Evolutionary conservation across 2,888 invertebrate genomes (phyloP).

Genomic region (Perizoma flavofasciatum): DNA sequence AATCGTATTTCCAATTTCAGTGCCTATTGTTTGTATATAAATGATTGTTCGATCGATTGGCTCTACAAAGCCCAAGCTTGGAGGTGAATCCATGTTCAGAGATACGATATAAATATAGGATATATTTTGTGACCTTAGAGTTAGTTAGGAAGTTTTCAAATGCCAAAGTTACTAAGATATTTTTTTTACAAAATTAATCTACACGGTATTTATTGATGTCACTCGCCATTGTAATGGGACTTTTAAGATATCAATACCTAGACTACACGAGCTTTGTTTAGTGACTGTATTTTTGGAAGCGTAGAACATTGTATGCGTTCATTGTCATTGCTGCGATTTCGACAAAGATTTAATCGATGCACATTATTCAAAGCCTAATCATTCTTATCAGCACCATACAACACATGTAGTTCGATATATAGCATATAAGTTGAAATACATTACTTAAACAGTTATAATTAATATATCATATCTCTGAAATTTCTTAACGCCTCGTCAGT

Average conservation of each 20-base stretch:
- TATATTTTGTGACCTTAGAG: constrained; percentile 69
- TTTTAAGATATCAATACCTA: constrained; percentile 52
- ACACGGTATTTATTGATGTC: constrained; percentile 42
- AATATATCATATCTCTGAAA: constrained; percentile 78
- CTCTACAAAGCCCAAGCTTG: constrained; percentile 42
- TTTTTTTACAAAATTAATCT: constrained; percentile 63
- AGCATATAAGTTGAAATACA: constrained; percentile 22
- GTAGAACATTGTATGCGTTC: constrained; percentile 23
- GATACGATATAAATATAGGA: constrained; percentile 72
- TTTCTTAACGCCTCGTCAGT: constrained; percentile 69
- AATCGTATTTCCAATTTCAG: constrained; percentile 65
- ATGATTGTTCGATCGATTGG: constrained; percentile 54
- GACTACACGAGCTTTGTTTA: constrained; percentile 61
- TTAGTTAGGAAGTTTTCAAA: constrained; percentile 58
- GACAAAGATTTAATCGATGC: constrained; percentile 21
- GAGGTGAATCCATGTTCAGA: constrained; percentile 64
- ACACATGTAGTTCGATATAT: background rate
- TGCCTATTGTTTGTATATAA: constrained; percentile 71
- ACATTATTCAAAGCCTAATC: constrained; percentile 21
- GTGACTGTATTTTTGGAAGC: constrained; percentile 46
- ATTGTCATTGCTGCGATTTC: constrained; percentile 28
- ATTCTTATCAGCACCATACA: background rate
- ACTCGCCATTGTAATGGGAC: constrained; percentile 45
- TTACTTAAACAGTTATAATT: constrained; percentile 22
- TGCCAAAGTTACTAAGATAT: constrained; percentile 69